Percentiles rank a stretch among this genome's conserved stretches.
Evolutionary conservation across 2,113 vertebrate species (phyloP).

Genomic region (Cricetomys ansorgei): DNA sequence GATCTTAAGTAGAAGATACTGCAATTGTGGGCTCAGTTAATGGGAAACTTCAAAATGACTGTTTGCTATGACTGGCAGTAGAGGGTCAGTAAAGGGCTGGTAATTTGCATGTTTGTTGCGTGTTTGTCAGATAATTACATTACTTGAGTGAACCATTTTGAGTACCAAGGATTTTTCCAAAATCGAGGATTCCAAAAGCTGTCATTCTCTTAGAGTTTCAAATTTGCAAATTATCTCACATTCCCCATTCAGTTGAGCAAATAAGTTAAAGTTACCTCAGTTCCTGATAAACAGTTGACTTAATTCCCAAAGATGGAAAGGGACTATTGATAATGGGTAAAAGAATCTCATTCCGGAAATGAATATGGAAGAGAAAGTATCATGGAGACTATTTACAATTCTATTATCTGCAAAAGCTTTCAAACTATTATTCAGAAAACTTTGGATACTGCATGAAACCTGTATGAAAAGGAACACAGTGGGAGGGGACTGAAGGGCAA

Average conservation of each 20-base stretch:
- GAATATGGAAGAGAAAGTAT: background rate
- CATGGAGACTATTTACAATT: background rate
- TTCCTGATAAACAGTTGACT: background rate
- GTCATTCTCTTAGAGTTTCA: background rate
- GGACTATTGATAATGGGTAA: background rate
- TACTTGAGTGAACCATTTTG: background rate
- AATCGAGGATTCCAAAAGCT: background rate
- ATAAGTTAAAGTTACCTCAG: background rate
- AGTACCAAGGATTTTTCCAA: background rate
- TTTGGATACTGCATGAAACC: background rate
- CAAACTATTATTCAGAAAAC: background rate
- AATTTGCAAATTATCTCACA: background rate
- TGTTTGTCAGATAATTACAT: background rate
- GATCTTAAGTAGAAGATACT: background rate
- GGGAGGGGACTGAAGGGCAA: fast-evolving
- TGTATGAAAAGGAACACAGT: background rate
- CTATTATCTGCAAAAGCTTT: background rate
- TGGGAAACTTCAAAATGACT: background rate
- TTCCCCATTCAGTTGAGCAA: background rate
- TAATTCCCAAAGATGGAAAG: background rate
- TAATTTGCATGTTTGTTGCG: background rate
- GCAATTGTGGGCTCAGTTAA: background rate
- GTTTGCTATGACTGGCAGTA: background rate
- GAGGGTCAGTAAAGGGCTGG: background rate
- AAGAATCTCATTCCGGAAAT: background rate